phyloP scores from a whole-genome alignment of 2,113 vertebrate species.

The Heterochromis multidens region DNA sequence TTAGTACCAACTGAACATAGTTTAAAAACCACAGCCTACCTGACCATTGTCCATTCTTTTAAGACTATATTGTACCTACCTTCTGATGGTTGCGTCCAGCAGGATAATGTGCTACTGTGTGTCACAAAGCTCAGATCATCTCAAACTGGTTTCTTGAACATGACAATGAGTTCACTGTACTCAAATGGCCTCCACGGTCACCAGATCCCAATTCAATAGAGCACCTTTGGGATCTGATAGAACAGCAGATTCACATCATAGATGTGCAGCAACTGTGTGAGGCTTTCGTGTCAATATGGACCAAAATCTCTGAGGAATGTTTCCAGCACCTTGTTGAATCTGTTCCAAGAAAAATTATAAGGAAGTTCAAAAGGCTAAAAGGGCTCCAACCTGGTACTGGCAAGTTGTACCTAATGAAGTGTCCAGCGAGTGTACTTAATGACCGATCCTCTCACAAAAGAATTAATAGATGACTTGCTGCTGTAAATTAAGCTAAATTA shows the following conservation, averaged over 20 bases:
- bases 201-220: rapidly evolving
- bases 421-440: not conserved
- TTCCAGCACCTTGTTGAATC: not conserved
- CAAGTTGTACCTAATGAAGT: not conserved
- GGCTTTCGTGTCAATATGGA: not conserved
- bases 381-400: rapidly evolving
- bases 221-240: not conserved
- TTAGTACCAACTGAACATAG: not conserved
- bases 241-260: not conserved
- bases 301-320: not conserved
- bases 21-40: not conserved
- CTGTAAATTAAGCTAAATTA: too few relatives aligned
- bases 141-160: not conserved
- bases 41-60: not conserved
- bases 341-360: rapidly evolving
- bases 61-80: too few relatives aligned
- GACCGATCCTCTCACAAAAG: too few relatives aligned
- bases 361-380: rapidly evolving
- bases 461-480: too few relatives aligned
- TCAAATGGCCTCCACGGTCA: not conserved
- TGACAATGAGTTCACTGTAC: not conserved
- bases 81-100: too few relatives aligned
- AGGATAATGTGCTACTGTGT: too few relatives aligned
- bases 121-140: not conserved
- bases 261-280: not conserved